phyloP scores from a whole-genome alignment of 2,888 invertebrate species.

The Thera britannica region DNA sequence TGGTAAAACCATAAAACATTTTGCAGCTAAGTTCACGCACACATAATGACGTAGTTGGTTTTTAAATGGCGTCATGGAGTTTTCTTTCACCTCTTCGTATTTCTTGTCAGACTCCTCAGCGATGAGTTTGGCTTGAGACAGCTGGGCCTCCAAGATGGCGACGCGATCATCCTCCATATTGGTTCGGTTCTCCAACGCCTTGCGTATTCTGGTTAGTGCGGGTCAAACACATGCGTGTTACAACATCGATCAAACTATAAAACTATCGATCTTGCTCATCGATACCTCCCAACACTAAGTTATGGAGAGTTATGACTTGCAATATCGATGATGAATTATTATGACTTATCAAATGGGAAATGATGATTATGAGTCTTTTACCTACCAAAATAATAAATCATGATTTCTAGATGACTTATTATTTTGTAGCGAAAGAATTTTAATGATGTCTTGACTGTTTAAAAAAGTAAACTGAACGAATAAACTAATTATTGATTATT shows the following conservation, averaged over 20 bases:
- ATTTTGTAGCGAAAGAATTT: conserved; percentile 31
- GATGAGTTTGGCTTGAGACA: conserved; percentile 99
- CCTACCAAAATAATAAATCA: conserved; percentile 42
- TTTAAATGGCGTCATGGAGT: conserved; percentile 49
- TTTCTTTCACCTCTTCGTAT: conserved; percentile 98
- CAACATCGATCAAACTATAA: conserved; percentile 65
- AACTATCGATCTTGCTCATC: conserved; percentile 43
- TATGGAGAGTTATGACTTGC: conserved; percentile 42
- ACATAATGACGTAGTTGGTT: conserved; percentile 11
- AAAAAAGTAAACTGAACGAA: conserved; percentile 33
- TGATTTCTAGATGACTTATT: conserved; percentile 26
- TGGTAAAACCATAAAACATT: not conserved
- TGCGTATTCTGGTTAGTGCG: conserved; percentile 93
- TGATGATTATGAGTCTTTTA: conserved; percentile 35
- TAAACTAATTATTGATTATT: conserved; percentile 25
- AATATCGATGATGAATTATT: conserved; percentile 42
- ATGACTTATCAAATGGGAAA: conserved; percentile 41
- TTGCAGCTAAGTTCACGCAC: conserved; percentile 9
- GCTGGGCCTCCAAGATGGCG: conserved; percentile 97
- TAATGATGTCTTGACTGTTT: conserved; percentile 26
- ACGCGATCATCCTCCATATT: conserved; percentile 99
- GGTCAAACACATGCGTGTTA: conserved; percentile 84
- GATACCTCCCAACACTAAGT: conserved; percentile 30
- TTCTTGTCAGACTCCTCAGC: conserved; percentile 99
- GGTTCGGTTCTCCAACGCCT: conserved; percentile 99